Conservation (phyloP, 1,140 invertebrate species). For the Glossosoma conforme region DNA sequence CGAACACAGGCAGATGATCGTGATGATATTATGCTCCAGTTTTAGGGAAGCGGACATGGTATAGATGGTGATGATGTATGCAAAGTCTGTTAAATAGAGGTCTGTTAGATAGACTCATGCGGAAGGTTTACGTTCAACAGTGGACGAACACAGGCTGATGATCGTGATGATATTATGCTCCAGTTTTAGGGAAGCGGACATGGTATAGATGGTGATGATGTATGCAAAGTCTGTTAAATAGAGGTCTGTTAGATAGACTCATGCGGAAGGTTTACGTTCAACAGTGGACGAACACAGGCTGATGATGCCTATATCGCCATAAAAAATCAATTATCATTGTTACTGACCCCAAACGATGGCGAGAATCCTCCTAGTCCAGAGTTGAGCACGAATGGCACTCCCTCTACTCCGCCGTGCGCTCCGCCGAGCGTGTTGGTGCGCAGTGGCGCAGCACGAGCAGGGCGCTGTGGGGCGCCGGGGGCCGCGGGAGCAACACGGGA, state of each 20-base stretch:
- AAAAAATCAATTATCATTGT: neutral
- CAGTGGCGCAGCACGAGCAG: neutral
- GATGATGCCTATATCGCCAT: neutral
- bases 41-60: no score
- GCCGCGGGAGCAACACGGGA: slow-evolving; percentile 37
- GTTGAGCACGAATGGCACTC: slow-evolving; percentile 47
- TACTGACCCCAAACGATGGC: slow-evolving; percentile 36
- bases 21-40: no score
- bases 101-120: no score
- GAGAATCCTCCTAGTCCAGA: slow-evolving; percentile 46
- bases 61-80: no score
- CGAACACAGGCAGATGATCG: no score
- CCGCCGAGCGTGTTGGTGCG: slow-evolving; percentile 21
- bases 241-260: neutral
- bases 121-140: no score
- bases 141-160: no score
- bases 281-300: neutral
- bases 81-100: no score
- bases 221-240: neutral
- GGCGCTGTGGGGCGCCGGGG: neutral
- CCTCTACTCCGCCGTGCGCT: slow-evolving; percentile 41
- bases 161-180: no score
- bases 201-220: neutral
- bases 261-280: neutral
- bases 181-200: no score